These are phyloP conservation scores for sheep (Ovis aries) DNA, from an alignment of 2,113 vertebrate genomes.

Conservation along the genomic window DNA sequence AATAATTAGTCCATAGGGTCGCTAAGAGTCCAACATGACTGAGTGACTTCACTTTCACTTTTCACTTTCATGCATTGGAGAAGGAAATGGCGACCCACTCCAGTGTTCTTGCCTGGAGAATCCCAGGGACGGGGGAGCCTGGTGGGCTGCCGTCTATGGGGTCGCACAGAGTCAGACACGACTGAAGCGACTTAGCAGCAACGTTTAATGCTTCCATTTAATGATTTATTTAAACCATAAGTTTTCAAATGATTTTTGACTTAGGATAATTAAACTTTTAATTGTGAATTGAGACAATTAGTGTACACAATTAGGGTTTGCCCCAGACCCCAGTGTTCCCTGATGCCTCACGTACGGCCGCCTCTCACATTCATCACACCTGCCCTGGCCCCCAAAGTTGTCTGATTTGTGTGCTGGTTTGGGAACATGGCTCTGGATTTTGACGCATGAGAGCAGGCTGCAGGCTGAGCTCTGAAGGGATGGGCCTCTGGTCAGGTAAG, in stretches of 20 bases:
- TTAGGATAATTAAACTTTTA: not conserved
- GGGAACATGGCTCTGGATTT: not conserved
- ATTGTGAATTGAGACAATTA: not conserved
- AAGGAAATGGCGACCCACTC: too few relatives aligned
- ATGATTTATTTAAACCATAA: not conserved
- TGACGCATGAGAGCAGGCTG: too few relatives aligned
- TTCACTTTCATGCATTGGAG: too few relatives aligned
- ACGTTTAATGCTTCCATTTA: not conserved
- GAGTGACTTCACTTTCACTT: too few relatives aligned
- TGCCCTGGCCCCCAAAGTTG: too few relatives aligned
- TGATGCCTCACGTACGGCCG: rapidly evolving
- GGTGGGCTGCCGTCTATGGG: too few relatives aligned
- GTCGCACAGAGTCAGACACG: too few relatives aligned
- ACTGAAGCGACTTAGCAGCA: too few relatives aligned
- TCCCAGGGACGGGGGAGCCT: too few relatives aligned
- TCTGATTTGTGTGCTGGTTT: not conserved
- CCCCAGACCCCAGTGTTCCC: not conserved
- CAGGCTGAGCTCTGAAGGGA: not conserved
- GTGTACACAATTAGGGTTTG: not conserved
- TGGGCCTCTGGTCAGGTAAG: not conserved
- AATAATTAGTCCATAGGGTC: not conserved
- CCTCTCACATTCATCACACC: not conserved
- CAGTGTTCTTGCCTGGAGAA: too few relatives aligned
- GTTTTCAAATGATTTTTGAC: not conserved
- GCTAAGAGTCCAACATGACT: too few relatives aligned